Conservation (phyloP, 2,888 invertebrate species). For the Tetragonula carbonaria region DNA sequence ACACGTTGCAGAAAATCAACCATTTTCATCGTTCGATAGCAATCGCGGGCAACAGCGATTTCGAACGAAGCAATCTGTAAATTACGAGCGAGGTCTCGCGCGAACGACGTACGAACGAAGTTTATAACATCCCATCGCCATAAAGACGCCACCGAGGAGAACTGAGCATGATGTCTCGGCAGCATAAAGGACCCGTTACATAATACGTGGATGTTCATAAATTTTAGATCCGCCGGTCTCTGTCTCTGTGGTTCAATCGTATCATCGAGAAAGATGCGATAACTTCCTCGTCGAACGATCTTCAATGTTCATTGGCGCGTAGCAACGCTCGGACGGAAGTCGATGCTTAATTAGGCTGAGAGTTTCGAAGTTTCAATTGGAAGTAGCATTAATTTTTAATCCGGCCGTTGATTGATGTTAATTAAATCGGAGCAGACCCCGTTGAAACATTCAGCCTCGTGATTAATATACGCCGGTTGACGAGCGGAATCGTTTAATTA, state of each 20-base stretch:
- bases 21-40: neutral
- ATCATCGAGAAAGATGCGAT: no score
- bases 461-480: conserved; percentile 28
- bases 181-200: conserved; percentile 40
- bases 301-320: neutral
- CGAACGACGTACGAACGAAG: conserved; percentile 43
- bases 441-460: conserved; percentile 26
- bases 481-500: conserved; percentile 20
- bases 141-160: conserved; percentile 18
- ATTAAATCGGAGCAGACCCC: conserved; percentile 38
- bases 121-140: conserved; percentile 24
- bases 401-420: conserved; percentile 37
- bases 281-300: neutral
- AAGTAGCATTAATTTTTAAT: conserved; percentile 30
- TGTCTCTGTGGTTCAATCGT: neutral
- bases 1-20: no score
- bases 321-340: neutral
- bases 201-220: conserved; percentile 39
- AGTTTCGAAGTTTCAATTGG: neutral
- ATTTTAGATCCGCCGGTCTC: conserved; percentile 14
- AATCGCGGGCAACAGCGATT: neutral
- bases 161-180: conserved; percentile 26
- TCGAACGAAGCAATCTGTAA: conserved; percentile 45
- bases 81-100: conserved; percentile 48
- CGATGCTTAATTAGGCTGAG: conserved; percentile 1